Evolutionary conservation across 1,140 invertebrate genomes (phyloP).

Genomic region (Araneus ventricosus): DNA sequence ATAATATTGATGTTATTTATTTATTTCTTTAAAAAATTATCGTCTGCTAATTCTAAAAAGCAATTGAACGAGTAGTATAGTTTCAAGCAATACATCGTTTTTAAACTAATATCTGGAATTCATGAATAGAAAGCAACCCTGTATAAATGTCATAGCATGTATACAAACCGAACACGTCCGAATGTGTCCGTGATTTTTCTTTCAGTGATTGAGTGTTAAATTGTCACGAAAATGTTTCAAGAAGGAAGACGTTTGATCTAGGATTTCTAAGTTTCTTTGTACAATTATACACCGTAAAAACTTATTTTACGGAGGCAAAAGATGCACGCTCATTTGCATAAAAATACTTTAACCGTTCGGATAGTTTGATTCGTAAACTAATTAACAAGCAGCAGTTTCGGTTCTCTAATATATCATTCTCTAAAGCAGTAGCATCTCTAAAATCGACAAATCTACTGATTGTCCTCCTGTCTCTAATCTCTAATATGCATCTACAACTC

Average conservation of each 20-base stretch:
- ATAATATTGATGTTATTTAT: too few species aligned
- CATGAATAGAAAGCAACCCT: too few species aligned
- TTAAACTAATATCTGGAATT: too few species aligned
- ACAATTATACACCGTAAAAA: slow-evolving; percentile 55
- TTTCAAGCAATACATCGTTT: too few species aligned
- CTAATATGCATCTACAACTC: slow-evolving; percentile 33
- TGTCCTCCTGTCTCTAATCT: slow-evolving; percentile 58
- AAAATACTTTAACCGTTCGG: slow-evolving; percentile 60
- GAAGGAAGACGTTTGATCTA: slow-evolving; percentile 70
- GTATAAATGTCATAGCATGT: too few species aligned
- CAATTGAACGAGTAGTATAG: too few species aligned
- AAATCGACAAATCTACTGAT: slow-evolving; percentile 68
- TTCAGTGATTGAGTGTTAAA: slow-evolving; percentile 46
- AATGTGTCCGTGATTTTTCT: neutral
- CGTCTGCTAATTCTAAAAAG: too few species aligned
- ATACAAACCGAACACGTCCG: too few species aligned
- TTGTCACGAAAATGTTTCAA: slow-evolving; percentile 5
- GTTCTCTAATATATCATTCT: slow-evolving; percentile 49
- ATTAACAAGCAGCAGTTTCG: slow-evolving; percentile 36
- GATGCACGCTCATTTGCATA: slow-evolving; percentile 48
- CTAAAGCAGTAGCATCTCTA: slow-evolving; percentile 67
- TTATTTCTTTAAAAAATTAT: too few species aligned
- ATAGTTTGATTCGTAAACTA: slow-evolving; percentile 48
- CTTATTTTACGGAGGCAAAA: slow-evolving; percentile 39
- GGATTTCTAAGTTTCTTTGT: slow-evolving; percentile 63